Evolutionary conservation across 2,113 vertebrate genomes (phyloP), one percentile per base, ranked within the genome.

Genomic region (Halichoeres trimaculatus): DNA sequence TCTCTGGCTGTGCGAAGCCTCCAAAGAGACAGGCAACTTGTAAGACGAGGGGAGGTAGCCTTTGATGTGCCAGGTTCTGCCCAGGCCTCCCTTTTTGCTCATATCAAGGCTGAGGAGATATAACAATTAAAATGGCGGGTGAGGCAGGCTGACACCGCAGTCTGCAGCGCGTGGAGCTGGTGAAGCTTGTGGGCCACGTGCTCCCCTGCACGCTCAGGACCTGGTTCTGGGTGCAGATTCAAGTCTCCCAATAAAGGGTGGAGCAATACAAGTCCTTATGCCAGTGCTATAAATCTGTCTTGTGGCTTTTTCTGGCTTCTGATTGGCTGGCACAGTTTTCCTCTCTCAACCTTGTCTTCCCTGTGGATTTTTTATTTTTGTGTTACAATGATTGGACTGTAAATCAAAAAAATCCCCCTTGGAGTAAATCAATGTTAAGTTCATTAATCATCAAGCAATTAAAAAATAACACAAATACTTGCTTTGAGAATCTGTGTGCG

Each of bases 21-120:
- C 90, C 84, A 85, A 91, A 92, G 89, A 94, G 91, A 92, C 90
- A 85, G 91, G 88, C 89, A 92, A 91, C 93, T 92, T 92, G 92
- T 93, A 90, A 91, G 90, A 89, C 90, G 69, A 69, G 80, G 89
- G 92, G 92, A 90, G 92, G 91, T 87, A 85, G 71, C 74, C 90
- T 94, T 94, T 94, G 93, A 94, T 86, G 93, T 94, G 84, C 89
- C 80, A 76, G 78, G 84, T 88, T 84, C 87, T 85, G 86, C 82
- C 53, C 65, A 90, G 83, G 83, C 81, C 88, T 82, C 75, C 83
- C 91, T 87, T 91, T 93, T 93, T 90, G 90, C 87, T 90, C 88
- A 81, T 76, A 93, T 92, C 91, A 92, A 89, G 89, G 74, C 82
- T 58, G 78, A 80, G 83, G 76, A 93, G 90, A 92, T 86, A 89